These are phyloP conservation scores for Lepidothrix coronata DNA, from an alignment of 2,113 vertebrate species.

Conservation along the genomic window DNA sequence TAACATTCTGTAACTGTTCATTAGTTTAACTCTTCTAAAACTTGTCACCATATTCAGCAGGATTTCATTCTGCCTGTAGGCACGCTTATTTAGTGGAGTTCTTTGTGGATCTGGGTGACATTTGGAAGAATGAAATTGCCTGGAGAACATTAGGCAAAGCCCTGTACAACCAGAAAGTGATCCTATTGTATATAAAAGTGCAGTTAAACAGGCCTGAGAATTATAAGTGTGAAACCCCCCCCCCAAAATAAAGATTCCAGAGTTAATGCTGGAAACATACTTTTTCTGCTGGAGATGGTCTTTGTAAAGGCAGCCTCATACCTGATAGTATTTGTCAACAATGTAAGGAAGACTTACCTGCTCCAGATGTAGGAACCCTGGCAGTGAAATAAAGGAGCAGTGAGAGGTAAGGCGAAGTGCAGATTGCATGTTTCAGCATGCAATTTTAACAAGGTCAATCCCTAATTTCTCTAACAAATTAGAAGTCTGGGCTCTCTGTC, in stretches of 20 bases:
- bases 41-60: background rate
- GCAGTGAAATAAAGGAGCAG: background rate
- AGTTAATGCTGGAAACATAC: background rate
- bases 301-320: background rate
- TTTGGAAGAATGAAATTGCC: background rate
- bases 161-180: background rate
- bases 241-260: background rate
- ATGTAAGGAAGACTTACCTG: background rate
- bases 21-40: background rate
- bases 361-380: background rate
- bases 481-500: background rate
- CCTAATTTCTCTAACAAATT: conserved; percentile 48
- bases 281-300: background rate
- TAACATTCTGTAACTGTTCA: background rate
- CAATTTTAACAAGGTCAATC: background rate
- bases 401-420: background rate
- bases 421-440: background rate
- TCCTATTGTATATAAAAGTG: background rate
- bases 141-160: background rate
- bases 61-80: background rate
- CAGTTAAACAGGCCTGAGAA: background rate
- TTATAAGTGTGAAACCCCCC: background rate
- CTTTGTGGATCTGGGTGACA: background rate
- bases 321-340: background rate
- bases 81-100: background rate